phyloP scores from a whole-genome alignment of 53 echinoderm and acorn worm genomes.

The Actinopyga echinites region DNA sequence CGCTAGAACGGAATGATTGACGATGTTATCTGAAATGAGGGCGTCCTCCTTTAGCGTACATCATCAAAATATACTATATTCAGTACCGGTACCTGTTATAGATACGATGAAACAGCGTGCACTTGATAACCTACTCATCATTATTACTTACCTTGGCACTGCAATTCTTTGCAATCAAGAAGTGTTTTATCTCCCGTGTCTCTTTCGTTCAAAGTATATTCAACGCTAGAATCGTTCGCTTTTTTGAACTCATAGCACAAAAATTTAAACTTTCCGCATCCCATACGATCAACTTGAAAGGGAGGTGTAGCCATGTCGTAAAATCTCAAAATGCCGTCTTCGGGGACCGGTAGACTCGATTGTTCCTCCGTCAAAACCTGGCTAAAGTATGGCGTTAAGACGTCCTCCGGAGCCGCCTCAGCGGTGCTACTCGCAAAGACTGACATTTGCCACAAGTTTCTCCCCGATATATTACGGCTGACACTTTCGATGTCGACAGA shows the following conservation, averaged over 20 bases:
- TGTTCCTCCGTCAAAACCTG: constrained; percentile 38
- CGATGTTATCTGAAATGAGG: too few relatives aligned
- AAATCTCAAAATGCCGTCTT: constrained; percentile 6
- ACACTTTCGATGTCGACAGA: constrained; percentile 3
- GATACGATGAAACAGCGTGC: too few relatives aligned
- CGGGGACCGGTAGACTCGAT: background rate
- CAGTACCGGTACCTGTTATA: too few relatives aligned
- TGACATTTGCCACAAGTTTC: constrained; percentile 26
- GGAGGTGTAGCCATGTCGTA: constrained; percentile 37
- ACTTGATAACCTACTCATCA: too few relatives aligned
- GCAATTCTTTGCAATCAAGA: constrained; percentile 17
- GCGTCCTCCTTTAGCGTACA: too few relatives aligned
- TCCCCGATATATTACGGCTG: constrained; percentile 16
- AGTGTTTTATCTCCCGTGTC: constrained; percentile 12
- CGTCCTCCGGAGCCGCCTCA: constrained; percentile 7
- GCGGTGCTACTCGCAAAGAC: constrained; percentile 31
- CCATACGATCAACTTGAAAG: constrained; percentile 29
- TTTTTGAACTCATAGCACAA: constrained; percentile 36
- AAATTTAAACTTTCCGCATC: constrained; percentile 27
- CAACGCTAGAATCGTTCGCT: background rate
- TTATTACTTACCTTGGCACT: background rate
- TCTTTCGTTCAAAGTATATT: constrained; percentile 22
- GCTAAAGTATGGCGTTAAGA: background rate
- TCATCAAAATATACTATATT: too few relatives aligned
- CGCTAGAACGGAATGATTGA: too few relatives aligned